A percentile compares a stretch with the other conserved stretches of the same genome.
These are phyloP conservation scores for Theristicus caerulescens DNA, from an alignment of 2,113 vertebrate species.

Conservation along the genomic window DNA sequence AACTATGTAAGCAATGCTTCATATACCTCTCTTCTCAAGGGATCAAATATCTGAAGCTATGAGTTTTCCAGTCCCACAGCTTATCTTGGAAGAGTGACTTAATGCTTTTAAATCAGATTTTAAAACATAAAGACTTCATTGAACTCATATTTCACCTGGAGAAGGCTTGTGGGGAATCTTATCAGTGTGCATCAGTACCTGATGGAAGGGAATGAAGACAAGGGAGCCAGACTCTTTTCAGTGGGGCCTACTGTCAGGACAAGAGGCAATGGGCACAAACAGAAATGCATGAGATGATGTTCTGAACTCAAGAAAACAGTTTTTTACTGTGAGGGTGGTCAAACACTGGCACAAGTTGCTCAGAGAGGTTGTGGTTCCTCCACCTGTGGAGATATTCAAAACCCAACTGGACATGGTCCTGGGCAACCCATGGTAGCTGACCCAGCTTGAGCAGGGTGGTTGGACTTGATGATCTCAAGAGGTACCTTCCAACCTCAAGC, in stretches of 20 bases:
- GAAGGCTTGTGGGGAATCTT: neutral
- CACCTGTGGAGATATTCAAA: neutral
- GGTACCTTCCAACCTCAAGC: neutral
- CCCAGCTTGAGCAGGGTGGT: neutral
- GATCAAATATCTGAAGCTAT: neutral
- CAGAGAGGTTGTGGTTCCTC: neutral
- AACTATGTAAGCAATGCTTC: neutral
- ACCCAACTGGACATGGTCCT: neutral
- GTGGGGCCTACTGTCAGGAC: neutral
- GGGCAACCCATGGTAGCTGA: neutral
- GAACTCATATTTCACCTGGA: neutral
- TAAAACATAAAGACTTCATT: neutral
- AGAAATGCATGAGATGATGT: neutral
- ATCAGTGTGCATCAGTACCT: neutral
- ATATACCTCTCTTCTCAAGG: neutral
- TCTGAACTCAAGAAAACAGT: neutral
- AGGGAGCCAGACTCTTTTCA: neutral
- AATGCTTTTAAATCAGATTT: neutral
- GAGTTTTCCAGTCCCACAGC: neutral
- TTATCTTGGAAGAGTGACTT: neutral
- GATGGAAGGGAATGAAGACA: neutral
- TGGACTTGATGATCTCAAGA: neutral
- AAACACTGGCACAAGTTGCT: neutral
- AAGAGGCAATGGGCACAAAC: neutral
- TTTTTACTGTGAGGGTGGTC: neutral